Base-by-base conservation (phyloP, 1,140 invertebrate genomes). In the Dinoponera quadriceps region DNA sequence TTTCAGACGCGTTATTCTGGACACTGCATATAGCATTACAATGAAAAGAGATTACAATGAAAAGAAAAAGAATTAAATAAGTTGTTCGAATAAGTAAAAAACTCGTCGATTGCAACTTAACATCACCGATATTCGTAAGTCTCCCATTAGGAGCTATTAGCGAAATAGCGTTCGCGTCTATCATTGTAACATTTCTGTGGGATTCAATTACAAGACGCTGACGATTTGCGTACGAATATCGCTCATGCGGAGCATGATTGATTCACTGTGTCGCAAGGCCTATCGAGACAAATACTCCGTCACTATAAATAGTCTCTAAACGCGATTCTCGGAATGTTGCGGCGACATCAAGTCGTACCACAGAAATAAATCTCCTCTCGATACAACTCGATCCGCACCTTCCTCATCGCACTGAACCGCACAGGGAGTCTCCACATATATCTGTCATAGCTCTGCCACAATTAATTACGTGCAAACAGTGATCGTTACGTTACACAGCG, bases 241-340 rank as follows among this genome's bases (percentile, higher is more conserved):
- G 65, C 49, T 49, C 33, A 22, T 20, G 63, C 25, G 48, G 27
- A 49, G 65, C 4, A 13, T 44, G 75, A 80, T 80, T 57, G 75
- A 80, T 80, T 51, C 65, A 69, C 14, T 57, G 65, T 51, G 33
- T 78, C 62, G 44, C 11, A 20, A 57, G 13, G 65, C 65, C 13
- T 69, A 80, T 80, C 75, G 65, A 80, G 75, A 80, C 75, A 80
- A 80, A 80, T 80, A 57, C 51, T 54, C 20, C 22, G 75, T 44
- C 65, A 65, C 75, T 69, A 80, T 80, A 80, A 80, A 80, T 69
- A 80, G 63, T 80, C 65, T 20, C 57, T 57, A 69, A 80, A 69
- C 69, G 65, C 65, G 65, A 80, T 80, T 80, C 75, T 80, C 51
- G 18, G 65, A 51, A 80, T 80, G 75, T 65, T 65, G 65, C 65